Evolutionary conservation across 2,797 vertebrate genomes (phyloP).

Genomic region (Propithecus perrieri): DNA sequence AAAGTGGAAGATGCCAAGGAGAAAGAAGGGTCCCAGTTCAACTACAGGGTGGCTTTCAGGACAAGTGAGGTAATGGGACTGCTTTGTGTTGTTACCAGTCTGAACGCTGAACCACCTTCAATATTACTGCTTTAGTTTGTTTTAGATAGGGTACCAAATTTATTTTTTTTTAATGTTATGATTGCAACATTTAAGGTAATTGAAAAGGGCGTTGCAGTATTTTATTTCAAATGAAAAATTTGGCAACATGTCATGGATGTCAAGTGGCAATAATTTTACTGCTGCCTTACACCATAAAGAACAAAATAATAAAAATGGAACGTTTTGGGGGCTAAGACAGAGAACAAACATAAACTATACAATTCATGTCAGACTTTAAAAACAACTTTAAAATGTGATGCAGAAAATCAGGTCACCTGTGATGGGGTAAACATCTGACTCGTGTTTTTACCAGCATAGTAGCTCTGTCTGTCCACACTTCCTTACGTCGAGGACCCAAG

Average conservation of each 20-base stretch:
- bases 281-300: neutral
- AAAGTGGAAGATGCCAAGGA: slow-evolving; percentile 95
- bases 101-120: neutral
- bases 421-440: no score
- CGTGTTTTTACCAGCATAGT: accelerated
- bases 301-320: neutral
- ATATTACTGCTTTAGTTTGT: accelerated
- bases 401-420: neutral
- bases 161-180: neutral
- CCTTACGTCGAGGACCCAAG: accelerated
- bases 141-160: neutral
- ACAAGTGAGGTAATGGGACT: slow-evolving; percentile 93
- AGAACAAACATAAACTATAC: accelerated
- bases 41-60: slow-evolving; percentile 96
- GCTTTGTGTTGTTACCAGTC: accelerated
- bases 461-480: accelerated
- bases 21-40: slow-evolving; percentile 94
- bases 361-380: neutral
- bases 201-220: neutral
- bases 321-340: neutral
- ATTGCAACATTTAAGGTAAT: neutral
- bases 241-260: neutral
- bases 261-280: neutral
- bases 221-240: neutral
- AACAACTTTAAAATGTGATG: neutral